A percentile compares a stretch with the other conserved stretches of the same genome.
Evolutionary conservation across 2,888 invertebrate genomes (phyloP).

Genomic region (Apeira syringaria): DNA sequence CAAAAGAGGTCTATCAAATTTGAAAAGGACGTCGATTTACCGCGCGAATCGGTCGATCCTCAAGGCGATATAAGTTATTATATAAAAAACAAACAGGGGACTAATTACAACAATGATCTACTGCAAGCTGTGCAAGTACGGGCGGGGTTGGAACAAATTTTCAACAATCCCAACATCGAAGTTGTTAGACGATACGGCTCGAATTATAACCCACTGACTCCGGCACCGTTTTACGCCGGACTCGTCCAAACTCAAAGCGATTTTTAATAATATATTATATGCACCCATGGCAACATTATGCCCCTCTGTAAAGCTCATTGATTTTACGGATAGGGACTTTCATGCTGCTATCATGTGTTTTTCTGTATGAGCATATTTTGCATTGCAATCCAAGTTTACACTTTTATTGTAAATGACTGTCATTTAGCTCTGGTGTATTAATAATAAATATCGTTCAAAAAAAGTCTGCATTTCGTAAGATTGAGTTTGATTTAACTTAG

Average conservation of each 20-base stretch:
- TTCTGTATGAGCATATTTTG: too few relatives aligned
- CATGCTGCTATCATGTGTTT: too few relatives aligned
- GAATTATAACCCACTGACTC: conserved; percentile 54
- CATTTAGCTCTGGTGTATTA: too few relatives aligned
- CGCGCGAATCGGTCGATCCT: conserved; percentile 44
- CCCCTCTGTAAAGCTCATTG: too few relatives aligned
- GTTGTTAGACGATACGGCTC: conserved; percentile 53
- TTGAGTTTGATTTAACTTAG: too few relatives aligned
- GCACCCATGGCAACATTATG: too few relatives aligned
- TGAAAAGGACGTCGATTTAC: conserved; percentile 35
- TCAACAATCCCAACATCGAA: conserved; percentile 52
- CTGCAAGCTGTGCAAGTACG: conserved; percentile 46
- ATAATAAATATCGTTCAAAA: too few relatives aligned
- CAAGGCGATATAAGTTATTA: conserved; percentile 59
- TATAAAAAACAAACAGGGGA: conserved; percentile 52
- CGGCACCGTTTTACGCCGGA: conserved; percentile 38
- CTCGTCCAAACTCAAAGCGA: conserved; percentile 33
- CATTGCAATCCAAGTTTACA: too few relatives aligned
- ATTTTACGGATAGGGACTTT: too few relatives aligned
- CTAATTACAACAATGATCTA: conserved; percentile 36
- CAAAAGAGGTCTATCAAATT: conserved; percentile 38
- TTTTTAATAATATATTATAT: too few relatives aligned
- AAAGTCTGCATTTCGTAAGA: too few relatives aligned
- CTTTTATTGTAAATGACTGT: too few relatives aligned
- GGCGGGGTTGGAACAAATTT: conserved; percentile 44